phyloP scores from a whole-genome alignment of 2,113 vertebrate genomes.

The Axis porcinus region DNA sequence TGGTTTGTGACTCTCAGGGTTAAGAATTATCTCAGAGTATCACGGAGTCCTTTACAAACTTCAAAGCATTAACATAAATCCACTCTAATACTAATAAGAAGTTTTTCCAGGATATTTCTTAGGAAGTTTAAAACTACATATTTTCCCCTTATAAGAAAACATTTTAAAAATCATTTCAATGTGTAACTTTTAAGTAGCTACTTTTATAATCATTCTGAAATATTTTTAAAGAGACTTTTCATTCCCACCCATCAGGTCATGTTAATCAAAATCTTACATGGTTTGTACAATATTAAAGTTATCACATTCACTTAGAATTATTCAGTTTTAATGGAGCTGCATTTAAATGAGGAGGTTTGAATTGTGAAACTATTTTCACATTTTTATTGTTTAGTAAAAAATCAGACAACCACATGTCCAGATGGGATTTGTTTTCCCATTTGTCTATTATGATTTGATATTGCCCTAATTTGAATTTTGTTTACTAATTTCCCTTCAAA shows the following conservation, averaged over 20 bases:
- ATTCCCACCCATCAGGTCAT: conserved; percentile 26
- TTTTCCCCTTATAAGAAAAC: background rate
- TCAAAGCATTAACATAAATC: conserved; percentile 7
- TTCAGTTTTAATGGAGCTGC: conserved; percentile 42
- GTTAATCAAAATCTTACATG: conserved; percentile 41
- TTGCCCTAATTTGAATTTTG: conserved; percentile 4
- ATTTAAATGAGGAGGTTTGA: conserved; percentile 51
- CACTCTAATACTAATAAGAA: conserved; percentile 29
- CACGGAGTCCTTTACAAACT: conserved; percentile 10
- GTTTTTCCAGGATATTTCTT: background rate
- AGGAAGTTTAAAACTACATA: conserved; percentile 14
- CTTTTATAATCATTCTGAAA: conserved; percentile 22
- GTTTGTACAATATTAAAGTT: conserved; percentile 40
- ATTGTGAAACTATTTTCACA: conserved; percentile 8
- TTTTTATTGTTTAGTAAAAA: conserved; percentile 46
- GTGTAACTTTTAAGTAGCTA: conserved; percentile 4
- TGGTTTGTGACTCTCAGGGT: background rate
- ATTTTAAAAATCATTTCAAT: conserved; percentile 37
- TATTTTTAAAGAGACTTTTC: conserved; percentile 36
- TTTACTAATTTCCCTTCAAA: conserved; percentile 30
- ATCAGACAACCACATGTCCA: background rate
- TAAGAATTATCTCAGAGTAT: background rate
- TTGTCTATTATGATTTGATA: conserved; percentile 29
- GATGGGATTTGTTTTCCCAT: conserved; percentile 32
- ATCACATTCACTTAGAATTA: conserved; percentile 25